Evolutionary conservation across 37 sponge, comb jelly and placozoan species (phyloP).

Genomic region (Petrosia ficiformis): DNA sequence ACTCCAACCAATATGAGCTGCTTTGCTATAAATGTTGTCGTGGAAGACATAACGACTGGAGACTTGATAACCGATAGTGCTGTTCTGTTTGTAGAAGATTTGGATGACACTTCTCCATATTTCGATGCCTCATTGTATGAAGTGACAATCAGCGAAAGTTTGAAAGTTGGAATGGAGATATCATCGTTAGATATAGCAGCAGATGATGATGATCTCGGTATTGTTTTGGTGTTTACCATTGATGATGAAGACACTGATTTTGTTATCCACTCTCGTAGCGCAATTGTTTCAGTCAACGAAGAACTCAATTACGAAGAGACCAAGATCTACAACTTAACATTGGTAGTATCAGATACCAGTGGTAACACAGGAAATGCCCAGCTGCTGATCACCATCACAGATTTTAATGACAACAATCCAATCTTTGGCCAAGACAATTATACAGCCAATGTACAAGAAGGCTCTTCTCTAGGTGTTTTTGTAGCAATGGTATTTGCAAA

Average conservation of each 20-base stretch:
- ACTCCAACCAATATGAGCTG: conserved; percentile 29
- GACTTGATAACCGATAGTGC: neutral
- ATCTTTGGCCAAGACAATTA: conserved; percentile 26
- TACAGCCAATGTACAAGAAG: conserved; percentile 39
- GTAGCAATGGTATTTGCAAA: conserved; percentile 35
- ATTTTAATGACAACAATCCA: conserved; percentile 73
- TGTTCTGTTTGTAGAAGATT: conserved; percentile 25
- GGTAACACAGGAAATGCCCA: conserved; percentile 21
- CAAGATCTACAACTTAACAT: conserved; percentile 22
- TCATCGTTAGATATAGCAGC: conserved; percentile 24
- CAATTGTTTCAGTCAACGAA: conserved; percentile 16
- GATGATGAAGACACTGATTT: conserved; percentile 16
- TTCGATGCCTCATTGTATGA: conserved; percentile 27
- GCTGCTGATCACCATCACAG: conserved; percentile 33
- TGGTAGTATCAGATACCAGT: conserved; percentile 20
- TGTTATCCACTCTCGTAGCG: conserved; percentile 16
- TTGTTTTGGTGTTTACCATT: conserved; percentile 35
- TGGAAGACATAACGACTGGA: conserved; percentile 15
- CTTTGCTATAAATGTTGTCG: conserved; percentile 7
- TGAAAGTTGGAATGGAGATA: neutral
- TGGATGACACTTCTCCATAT: conserved; percentile 58
- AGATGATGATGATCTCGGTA: conserved; percentile 47
- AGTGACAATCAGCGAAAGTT: conserved; percentile 33
- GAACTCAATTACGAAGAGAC: conserved; percentile 44
- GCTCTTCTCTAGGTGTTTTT: conserved; percentile 15